phyloP scores from a whole-genome alignment of 2,888 invertebrate genomes.

The Urechis unicinctus region DNA sequence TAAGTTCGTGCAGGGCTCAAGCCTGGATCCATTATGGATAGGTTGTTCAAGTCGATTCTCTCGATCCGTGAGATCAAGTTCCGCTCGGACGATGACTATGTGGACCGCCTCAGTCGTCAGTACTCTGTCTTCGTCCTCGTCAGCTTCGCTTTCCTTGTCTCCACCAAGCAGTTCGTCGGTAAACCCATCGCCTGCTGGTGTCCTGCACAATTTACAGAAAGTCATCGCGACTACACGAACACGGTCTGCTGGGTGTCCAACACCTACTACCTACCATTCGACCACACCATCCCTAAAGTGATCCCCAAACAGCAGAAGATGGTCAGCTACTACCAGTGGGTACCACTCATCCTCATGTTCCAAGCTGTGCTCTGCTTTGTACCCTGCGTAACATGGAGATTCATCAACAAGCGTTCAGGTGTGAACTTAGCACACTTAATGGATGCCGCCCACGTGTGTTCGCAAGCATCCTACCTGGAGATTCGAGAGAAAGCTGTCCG shows the following conservation, averaged over 20 bases:
- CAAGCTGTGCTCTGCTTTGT: conserved; percentile 24
- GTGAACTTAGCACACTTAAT: conserved; percentile 25
- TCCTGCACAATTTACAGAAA: conserved; percentile 24
- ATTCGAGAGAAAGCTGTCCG: conserved; percentile 40
- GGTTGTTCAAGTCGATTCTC: conserved; percentile 25
- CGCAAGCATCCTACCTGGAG: conserved; percentile 25
- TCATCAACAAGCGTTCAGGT: conserved; percentile 23
- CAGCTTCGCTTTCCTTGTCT: conserved; percentile 24
- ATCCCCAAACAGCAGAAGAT: conserved; percentile 6
- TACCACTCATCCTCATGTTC: conserved; percentile 25
- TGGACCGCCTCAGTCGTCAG: conserved; percentile 22
- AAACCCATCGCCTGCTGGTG: conserved; percentile 25
- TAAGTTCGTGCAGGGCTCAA: too few species aligned
- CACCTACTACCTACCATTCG: conserved; percentile 24
- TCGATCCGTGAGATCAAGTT: conserved; percentile 24
- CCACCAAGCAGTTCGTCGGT: conserved; percentile 26
- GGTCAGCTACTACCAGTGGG: conserved; percentile 27
- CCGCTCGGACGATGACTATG: conserved; percentile 25
- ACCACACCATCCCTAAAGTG: conserved; percentile 18
- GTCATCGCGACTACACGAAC: conserved; percentile 24
- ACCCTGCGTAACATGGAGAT: conserved; percentile 25
- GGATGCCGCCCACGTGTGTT: conserved; percentile 24
- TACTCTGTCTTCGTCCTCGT: conserved; percentile 24
- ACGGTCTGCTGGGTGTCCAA: conserved; percentile 27
- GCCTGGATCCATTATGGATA: conserved; percentile 23